These are phyloP conservation scores for Ommatoiulus sabulosus DNA, from an alignment of 2,888 invertebrate species.

Conservation along the genomic window DNA sequence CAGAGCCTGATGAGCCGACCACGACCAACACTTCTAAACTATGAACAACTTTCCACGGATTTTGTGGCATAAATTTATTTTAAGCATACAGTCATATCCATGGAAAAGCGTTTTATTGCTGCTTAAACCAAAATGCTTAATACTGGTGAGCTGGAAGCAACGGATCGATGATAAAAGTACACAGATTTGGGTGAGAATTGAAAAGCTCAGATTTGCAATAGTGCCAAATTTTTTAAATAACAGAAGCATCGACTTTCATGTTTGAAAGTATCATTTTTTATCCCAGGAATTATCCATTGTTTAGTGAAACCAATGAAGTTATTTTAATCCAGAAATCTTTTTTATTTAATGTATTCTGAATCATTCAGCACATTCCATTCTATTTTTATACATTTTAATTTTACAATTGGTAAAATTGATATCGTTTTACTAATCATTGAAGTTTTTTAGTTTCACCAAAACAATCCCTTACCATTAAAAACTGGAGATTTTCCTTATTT, in stretches of 20 bases:
- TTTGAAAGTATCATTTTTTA: neutral
- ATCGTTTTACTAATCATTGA: neutral
- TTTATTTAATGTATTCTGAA: neutral
- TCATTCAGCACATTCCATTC: conserved; percentile 25
- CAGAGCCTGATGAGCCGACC: conserved; percentile 51
- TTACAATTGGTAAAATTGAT: neutral
- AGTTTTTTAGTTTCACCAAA: neutral
- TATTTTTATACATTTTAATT: neutral
- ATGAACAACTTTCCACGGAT: conserved; percentile 33
- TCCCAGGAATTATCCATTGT: conserved; percentile 11
- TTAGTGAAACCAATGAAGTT: neutral
- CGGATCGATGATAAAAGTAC: neutral
- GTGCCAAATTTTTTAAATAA: conserved; percentile 32
- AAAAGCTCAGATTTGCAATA: neutral
- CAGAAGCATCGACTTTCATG: neutral
- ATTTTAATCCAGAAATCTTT: neutral
- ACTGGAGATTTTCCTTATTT: neutral
- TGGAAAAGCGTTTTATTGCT: neutral
- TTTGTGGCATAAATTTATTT: neutral
- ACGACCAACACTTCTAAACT: conserved; percentile 55
- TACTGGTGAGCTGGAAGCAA: neutral
- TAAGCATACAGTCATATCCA: neutral
- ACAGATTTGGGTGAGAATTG: neutral
- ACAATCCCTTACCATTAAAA: neutral
- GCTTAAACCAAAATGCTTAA: conserved; percentile 12